Base-by-base conservation (phyloP, 2,797 vertebrate genomes). In the Mus minutoides region DNA sequence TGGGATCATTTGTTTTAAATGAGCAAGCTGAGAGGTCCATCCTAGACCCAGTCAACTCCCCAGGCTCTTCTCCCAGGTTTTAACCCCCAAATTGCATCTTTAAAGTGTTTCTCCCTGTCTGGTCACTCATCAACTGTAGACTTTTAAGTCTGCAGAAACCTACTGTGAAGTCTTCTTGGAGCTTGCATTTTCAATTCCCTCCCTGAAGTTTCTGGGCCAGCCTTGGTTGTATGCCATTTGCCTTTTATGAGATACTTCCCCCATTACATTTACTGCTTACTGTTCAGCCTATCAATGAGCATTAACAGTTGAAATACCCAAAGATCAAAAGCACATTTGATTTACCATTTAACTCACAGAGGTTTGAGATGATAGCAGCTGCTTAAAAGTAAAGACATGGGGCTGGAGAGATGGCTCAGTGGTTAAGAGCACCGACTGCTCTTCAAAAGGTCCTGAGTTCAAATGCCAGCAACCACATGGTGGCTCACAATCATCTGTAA, bases 301-400 rank as follows among this genome's bases (percentile, higher is more conserved):
- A 37, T 52, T 77, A 89, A 86, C 26, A 26, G 26, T 9, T 60
- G 40, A 94, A 89, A 86, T 77, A 86, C 3, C 78, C 49, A 29
- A 77, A 64, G 43, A 21, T 78, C 43, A 86, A 37, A 60, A 71
- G 58, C 31, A 37, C 73, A 80, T 46, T 3, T 92, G 58, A 69
- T 54, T 92, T 92, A 86, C 58, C 40, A 91, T 76, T 88, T 90
- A 84, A 73, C 69, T 21, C 60, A 90, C 46, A 93, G 83, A 95
- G 60, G 10, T 46, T 31, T 62, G 2, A 40, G 52, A 84, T 67
- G 22, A 40, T 21, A 77, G 56, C 58, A 90, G 11, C 34, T 88
- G n/a, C 34, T 87, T 21, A 89, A 49, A 82, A 49, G 49, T 49
- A 49, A 92, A 60, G 7, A 43, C 62, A 29, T 34, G n/a, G n/a